Evolutionary conservation across 2,113 vertebrate species (phyloP).

Genomic region (Cottus gobio): DNA sequence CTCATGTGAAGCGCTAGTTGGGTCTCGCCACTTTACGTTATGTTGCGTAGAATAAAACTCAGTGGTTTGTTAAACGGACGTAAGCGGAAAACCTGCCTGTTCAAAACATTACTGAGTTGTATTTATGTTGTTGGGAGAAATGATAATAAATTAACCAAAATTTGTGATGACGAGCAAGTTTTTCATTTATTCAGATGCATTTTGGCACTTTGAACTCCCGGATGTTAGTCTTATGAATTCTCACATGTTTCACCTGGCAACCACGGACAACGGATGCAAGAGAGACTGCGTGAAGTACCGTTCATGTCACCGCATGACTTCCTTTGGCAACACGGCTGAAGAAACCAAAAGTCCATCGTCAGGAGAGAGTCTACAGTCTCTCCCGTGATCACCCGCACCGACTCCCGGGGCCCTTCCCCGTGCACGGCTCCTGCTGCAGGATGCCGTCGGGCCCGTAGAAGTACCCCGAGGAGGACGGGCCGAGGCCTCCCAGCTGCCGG

Average conservation of each 20-base stretch:
- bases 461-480: constrained; percentile 62
- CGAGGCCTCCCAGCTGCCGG: constrained; percentile 71
- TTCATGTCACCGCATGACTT: constrained; percentile 3
- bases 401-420: constrained; percentile 68
- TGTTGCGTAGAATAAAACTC: neutral
- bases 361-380: neutral
- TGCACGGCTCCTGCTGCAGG: constrained; percentile 63
- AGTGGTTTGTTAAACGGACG: neutral
- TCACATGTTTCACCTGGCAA: constrained; percentile 20
- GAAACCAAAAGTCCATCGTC: no score
- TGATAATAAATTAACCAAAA: neutral
- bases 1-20: constrained; percentile 13
- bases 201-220: constrained; percentile 33
- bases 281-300: neutral
- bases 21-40: neutral
- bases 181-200: constrained; percentile 16
- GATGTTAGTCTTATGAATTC: constrained; percentile 16
- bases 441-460: constrained; percentile 59
- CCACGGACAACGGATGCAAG: constrained; percentile 19
- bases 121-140: neutral
- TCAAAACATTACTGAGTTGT: constrained; percentile 14
- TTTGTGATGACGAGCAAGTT: neutral
- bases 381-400: constrained; percentile 50
- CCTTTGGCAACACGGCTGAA: constrained; percentile 25
- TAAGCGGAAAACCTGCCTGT: constrained; percentile 29